These are phyloP conservation scores for Taphrorychus bicolor DNA, from an alignment of 2,888 invertebrate species.

Conservation along the genomic window DNA sequence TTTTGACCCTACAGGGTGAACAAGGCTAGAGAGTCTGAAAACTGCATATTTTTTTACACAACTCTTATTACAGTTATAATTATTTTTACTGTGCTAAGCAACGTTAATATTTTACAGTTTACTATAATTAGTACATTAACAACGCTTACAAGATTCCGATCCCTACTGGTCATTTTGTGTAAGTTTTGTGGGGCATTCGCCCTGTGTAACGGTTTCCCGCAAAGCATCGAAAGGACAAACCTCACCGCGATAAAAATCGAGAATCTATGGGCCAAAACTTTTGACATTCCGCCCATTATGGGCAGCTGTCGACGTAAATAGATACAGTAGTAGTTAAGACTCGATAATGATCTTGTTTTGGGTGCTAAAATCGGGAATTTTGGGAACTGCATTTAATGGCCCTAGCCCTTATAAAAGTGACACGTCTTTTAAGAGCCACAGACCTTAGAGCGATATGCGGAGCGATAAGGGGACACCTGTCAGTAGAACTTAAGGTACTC, in stretches of 20 bases:
- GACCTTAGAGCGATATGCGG: background rate
- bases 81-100: too few relatives aligned
- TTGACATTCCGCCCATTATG: constrained; percentile 15
- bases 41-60: too few relatives aligned
- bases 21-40: too few relatives aligned
- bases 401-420: background rate
- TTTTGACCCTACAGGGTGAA: too few relatives aligned
- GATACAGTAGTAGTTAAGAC: constrained; percentile 35
- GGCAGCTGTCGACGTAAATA: constrained; percentile 16
- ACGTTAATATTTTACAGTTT: too few relatives aligned
- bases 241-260: constrained; percentile 13
- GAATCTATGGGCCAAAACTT: constrained; percentile 1
- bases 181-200: background rate
- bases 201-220: constrained; percentile 6
- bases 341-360: constrained; percentile 39
- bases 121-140: background rate
- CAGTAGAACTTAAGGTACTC: background rate
- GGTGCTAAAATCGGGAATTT: constrained; percentile 35
- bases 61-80: too few relatives aligned
- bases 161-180: background rate
- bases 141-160: background rate
- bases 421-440: background rate
- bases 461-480: background rate
- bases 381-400: constrained; percentile 7
- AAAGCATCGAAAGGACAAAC: background rate